Evolutionary conservation across 23 tunicate genomes (phyloP).

Genomic region (Styela clava): DNA sequence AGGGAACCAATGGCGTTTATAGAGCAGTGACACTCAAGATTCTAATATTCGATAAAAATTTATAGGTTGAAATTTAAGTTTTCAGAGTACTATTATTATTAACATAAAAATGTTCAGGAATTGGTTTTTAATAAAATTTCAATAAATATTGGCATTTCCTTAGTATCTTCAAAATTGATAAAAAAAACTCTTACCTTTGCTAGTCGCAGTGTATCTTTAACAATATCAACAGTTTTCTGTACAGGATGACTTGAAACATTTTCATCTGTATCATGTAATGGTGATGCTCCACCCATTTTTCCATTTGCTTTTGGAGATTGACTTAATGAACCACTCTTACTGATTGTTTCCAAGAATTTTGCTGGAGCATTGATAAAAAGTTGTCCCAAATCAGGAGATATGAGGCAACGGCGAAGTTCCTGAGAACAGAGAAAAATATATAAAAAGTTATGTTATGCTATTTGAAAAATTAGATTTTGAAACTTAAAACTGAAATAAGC

Average conservation of each 20-base stretch:
- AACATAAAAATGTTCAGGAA: too few species aligned
- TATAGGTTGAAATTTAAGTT: too few species aligned
- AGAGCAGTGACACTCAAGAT: too few species aligned
- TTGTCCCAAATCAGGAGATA: slow-evolving; percentile 61
- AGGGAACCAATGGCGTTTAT: too few species aligned
- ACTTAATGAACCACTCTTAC: slow-evolving; percentile 3
- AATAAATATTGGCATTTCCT: too few species aligned
- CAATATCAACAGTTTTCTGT: slow-evolving; percentile 38
- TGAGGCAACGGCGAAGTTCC: slow-evolving; percentile 34
- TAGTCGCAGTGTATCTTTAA: slow-evolving; percentile 48
- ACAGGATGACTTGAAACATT: slow-evolving; percentile 27
- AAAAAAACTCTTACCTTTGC: too few species aligned
- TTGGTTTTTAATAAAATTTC: too few species aligned
- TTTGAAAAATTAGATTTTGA: too few species aligned
- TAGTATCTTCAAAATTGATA: too few species aligned
- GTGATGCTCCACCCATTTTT: background rate
- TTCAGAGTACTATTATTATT: too few species aligned
- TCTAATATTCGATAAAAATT: too few species aligned
- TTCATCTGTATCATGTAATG: background rate
- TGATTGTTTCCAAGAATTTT: slow-evolving; percentile 26
- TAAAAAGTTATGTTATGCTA: background rate
- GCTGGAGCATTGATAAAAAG: slow-evolving; percentile 55
- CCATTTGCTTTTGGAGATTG: background rate
- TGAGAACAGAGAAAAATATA: slow-evolving; percentile 1
- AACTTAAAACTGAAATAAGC: too few species aligned